phyloP scores from a whole-genome alignment of 2,888 invertebrate species.

The Myopa testacea region DNA sequence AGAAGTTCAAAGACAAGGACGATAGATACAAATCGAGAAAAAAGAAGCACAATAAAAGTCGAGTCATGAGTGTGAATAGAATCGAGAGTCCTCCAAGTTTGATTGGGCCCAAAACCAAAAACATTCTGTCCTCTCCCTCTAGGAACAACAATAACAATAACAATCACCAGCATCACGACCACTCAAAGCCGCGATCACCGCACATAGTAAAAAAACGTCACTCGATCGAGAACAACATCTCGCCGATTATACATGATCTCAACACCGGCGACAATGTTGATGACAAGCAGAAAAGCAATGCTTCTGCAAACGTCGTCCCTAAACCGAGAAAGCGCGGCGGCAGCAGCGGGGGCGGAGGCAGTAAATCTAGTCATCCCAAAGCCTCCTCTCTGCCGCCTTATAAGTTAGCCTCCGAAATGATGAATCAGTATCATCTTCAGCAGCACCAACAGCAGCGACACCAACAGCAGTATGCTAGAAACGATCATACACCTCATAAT shows the following conservation, averaged over 20 bases:
- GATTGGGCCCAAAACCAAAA: neutral
- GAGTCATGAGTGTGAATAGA: constrained; percentile 42
- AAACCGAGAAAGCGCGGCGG: constrained; percentile 30
- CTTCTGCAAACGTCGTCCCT: constrained; percentile 40
- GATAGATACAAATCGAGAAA: constrained; percentile 31
- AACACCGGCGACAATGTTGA: constrained; percentile 47
- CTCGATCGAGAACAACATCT: constrained; percentile 37
- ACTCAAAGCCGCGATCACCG: constrained; percentile 31
- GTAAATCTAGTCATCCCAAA: constrained; percentile 44
- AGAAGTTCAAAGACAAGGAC: constrained; percentile 37
- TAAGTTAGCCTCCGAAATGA: constrained; percentile 21
- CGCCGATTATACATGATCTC: constrained; percentile 48
- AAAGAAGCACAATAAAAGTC: constrained; percentile 39
- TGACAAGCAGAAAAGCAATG: constrained; percentile 32
- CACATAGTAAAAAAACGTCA: neutral
- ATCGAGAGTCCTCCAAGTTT: constrained; percentile 35
- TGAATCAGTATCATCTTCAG: constrained; percentile 21
- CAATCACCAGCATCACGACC: constrained; percentile 26
- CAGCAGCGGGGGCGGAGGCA: constrained; percentile 38
- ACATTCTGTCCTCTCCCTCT: neutral
- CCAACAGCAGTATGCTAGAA: constrained; percentile 41
- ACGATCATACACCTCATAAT: constrained; percentile 38
- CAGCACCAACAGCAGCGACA: constrained; percentile 41
- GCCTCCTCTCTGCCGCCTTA: constrained; percentile 58
- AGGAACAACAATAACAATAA: constrained; percentile 15